Conservation (phyloP, 2,888 invertebrate genomes). For the Ypsolopha sequella region DNA sequence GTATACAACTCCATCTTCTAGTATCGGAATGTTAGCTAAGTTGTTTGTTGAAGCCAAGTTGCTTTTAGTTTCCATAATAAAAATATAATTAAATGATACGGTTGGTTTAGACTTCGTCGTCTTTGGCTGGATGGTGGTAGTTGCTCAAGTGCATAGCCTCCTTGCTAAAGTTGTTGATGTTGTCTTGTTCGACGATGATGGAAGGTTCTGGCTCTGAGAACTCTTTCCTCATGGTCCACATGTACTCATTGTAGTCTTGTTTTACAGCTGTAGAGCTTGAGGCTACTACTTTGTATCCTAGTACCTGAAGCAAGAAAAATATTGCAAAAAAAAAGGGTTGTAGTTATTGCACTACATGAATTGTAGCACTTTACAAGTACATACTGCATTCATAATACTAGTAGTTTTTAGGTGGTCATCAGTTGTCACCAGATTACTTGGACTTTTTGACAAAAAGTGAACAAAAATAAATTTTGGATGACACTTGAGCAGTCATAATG, state of each 20-base stretch:
- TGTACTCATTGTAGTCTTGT: slow-evolving; percentile 91
- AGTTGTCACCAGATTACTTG: no score
- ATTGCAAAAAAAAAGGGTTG: no score
- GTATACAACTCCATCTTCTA: slow-evolving; percentile 75
- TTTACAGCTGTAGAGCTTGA: slow-evolving; percentile 88
- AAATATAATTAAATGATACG: slow-evolving; percentile 9
- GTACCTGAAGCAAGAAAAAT: slow-evolving; percentile 62
- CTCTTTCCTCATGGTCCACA: slow-evolving; percentile 95
- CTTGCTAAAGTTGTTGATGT: slow-evolving; percentile 72
- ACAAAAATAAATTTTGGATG: no score
- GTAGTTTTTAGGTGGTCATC: no score
- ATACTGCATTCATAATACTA: no score
- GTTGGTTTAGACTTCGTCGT: slow-evolving; percentile 49
- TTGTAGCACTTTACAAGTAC: no score
- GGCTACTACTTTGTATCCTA: slow-evolving; percentile 90
- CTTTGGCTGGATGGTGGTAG: slow-evolving; percentile 50
- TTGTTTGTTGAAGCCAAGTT: slow-evolving; percentile 35
- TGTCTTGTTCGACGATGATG: slow-evolving; percentile 72
- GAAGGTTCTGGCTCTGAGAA: slow-evolving; percentile 86
- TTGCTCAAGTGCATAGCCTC: slow-evolving; percentile 65
- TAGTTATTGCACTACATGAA: no score
- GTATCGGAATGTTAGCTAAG: slow-evolving; percentile 29
- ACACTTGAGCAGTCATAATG: no score
- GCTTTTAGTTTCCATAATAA: slow-evolving; percentile 52
- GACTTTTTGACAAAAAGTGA: no score